Conservation (phyloP, 2,888 invertebrate genomes). For the Stictocephala bisonia region DNA sequence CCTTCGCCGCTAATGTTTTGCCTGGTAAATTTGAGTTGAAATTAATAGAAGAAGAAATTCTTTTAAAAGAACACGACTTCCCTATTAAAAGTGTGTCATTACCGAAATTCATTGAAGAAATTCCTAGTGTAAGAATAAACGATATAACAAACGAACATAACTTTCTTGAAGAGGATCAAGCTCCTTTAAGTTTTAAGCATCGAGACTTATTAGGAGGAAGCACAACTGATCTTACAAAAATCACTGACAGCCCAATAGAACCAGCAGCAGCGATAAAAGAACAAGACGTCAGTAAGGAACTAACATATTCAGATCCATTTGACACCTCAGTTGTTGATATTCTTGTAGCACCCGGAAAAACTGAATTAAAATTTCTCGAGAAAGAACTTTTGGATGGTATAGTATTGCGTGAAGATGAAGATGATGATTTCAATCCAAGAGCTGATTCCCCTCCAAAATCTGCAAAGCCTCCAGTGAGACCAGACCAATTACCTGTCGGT, state of each 20-base stretch:
- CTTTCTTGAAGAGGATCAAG: constrained; percentile 48
- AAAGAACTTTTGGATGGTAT: constrained; percentile 74
- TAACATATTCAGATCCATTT: constrained; percentile 75
- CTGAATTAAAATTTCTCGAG: constrained; percentile 82
- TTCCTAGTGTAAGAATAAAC: constrained; percentile 33
- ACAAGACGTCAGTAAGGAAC: constrained; percentile 68
- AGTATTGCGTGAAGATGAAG: constrained; percentile 63
- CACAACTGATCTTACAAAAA: constrained; percentile 77
- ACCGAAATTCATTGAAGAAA: constrained; percentile 18
- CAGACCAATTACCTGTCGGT: constrained; percentile 52
- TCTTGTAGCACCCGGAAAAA: constrained; percentile 79
- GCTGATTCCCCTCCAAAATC: constrained; percentile 68
- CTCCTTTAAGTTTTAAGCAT: constrained; percentile 61
- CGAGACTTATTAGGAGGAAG: constrained; percentile 82
- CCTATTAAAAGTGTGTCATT: neutral
- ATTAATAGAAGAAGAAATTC: constrained; percentile 70
- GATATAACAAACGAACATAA: constrained; percentile 45
- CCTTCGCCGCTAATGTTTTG: constrained; percentile 81
- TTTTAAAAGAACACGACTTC: constrained; percentile 62
- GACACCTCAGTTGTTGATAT: constrained; percentile 83
- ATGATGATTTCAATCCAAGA: constrained; percentile 87
- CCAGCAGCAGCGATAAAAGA: constrained; percentile 65
- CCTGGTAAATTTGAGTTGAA: constrained; percentile 73
- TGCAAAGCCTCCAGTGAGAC: constrained; percentile 48
- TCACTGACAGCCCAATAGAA: constrained; percentile 75